phyloP scores from a whole-genome alignment of 2,888 invertebrate genomes.

The Eristalis intricaria region DNA sequence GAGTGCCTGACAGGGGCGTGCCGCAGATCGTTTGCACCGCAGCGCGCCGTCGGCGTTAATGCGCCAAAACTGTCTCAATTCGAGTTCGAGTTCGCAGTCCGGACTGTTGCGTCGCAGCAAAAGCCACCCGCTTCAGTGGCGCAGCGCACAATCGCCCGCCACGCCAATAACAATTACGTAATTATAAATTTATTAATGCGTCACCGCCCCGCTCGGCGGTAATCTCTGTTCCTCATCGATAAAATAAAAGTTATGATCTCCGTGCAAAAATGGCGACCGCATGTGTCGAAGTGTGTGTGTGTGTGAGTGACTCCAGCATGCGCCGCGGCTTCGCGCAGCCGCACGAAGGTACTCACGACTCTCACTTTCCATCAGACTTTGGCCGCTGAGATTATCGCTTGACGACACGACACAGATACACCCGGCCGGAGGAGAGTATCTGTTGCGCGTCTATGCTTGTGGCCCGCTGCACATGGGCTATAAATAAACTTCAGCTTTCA shows the following conservation, averaged over 20 bases:
- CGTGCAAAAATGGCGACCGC: conserved; percentile 10
- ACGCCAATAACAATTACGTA: conserved; percentile 68
- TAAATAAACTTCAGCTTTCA: conserved; percentile 63
- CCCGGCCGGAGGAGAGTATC: conserved; percentile 1
- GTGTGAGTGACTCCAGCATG: not conserved
- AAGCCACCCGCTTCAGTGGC: not conserved
- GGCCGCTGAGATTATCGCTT: conserved; percentile 60
- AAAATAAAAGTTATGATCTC: conserved; percentile 64
- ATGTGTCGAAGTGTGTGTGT: conserved; percentile 16
- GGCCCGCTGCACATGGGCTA: conserved; percentile 29
- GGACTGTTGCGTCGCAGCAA: not conserved
- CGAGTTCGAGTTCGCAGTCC: conserved; percentile 9
- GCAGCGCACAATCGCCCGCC: conserved; percentile 22
- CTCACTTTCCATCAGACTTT: conserved; percentile 66
- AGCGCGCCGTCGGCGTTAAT: conserved; percentile 7
- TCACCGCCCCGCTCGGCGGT: conserved; percentile 36
- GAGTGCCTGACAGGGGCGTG: not conserved
- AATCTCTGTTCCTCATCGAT: conserved; percentile 53
- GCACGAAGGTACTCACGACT: conserved; percentile 51
- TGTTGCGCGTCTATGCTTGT: not conserved
- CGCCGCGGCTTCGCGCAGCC: not conserved
- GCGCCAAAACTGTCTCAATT: conserved; percentile 7
- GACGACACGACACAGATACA: conserved; percentile 33
- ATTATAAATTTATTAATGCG: conserved; percentile 66
- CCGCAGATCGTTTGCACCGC: not conserved